Evolutionary conservation across 2,888 invertebrate species (phyloP).

Genomic region (Volucella bombylans): DNA sequence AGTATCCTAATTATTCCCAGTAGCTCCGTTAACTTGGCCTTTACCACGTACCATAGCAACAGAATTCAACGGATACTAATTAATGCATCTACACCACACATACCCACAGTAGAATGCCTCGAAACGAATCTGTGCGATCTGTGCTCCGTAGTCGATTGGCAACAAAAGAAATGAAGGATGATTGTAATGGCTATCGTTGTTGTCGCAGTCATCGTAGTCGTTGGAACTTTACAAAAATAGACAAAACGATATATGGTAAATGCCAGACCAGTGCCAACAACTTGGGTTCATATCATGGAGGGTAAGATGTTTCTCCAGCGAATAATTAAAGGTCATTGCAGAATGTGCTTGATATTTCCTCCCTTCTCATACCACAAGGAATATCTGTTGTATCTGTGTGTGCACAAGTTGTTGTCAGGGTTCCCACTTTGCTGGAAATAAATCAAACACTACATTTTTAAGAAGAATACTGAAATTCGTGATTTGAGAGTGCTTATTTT

Average conservation of each 20-base stretch:
- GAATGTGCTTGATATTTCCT: neutral
- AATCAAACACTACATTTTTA: too few relatives aligned
- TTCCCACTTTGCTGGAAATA: too few relatives aligned
- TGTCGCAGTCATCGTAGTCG: neutral
- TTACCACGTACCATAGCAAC: constrained; percentile 26
- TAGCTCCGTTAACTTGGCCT: constrained; percentile 70
- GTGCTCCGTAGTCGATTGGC: constrained; percentile 40
- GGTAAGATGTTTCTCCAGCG: constrained; percentile 58
- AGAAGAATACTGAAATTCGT: too few relatives aligned
- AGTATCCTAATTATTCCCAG: constrained; percentile 71
- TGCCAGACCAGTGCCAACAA: constrained; percentile 15
- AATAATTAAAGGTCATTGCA: constrained; percentile 69
- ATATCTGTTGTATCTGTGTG: constrained; percentile 43
- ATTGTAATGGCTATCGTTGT: constrained; percentile 27
- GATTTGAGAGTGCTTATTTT: too few relatives aligned
- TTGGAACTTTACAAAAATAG: constrained; percentile 54
- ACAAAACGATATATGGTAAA: constrained; percentile 48
- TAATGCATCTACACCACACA: constrained; percentile 57
- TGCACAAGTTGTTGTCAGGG: neutral
- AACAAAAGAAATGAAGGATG: constrained; percentile 29
- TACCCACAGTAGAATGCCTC: constrained; percentile 12
- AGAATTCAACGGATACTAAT: constrained; percentile 62
- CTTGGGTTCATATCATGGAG: constrained; percentile 22
- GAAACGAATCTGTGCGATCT: constrained; percentile 36
- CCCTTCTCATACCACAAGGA: constrained; percentile 26